Evolutionary conservation across 2,797 vertebrate genomes (phyloP).

Genomic region (Benthosema pterotum): DNA sequence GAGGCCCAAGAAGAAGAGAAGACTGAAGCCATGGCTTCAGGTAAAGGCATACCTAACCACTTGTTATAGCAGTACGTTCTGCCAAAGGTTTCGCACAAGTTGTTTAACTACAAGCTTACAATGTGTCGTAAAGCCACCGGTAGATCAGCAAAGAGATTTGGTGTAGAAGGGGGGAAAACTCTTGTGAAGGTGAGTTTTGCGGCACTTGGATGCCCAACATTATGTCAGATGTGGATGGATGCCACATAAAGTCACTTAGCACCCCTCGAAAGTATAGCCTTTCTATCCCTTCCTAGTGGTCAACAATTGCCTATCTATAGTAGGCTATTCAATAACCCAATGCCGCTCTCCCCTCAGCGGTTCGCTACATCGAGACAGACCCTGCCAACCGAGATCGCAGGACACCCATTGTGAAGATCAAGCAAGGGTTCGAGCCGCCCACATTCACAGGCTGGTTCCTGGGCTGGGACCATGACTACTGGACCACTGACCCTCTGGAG

Average conservation of each 20-base stretch:
- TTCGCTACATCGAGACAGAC: constrained; percentile 91
- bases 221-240: too few species aligned
- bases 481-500: constrained; percentile 90
- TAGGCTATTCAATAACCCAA: background rate
- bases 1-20: constrained; percentile 97
- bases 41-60: constrained; percentile 66
- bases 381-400: constrained; percentile 88
- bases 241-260: too few species aligned
- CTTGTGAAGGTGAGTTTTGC: too few species aligned
- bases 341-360: constrained; percentile 72
- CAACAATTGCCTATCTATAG: background rate
- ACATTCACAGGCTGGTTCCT: constrained; percentile 98
- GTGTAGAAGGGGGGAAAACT: too few species aligned
- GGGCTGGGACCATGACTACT: constrained; percentile 95
- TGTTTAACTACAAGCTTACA: too few species aligned
- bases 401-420: constrained; percentile 88
- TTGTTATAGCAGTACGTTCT: background rate
- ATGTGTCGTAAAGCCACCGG: too few species aligned
- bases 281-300: background rate
- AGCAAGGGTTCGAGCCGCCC: constrained; percentile 91
- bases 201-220: too few species aligned
- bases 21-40: constrained; percentile 89
- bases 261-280: background rate
- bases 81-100: background rate
- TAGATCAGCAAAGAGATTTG: too few species aligned